Evolutionary conservation across 2,888 invertebrate species (phyloP).

Genomic region (Agapostemon virescens): DNA sequence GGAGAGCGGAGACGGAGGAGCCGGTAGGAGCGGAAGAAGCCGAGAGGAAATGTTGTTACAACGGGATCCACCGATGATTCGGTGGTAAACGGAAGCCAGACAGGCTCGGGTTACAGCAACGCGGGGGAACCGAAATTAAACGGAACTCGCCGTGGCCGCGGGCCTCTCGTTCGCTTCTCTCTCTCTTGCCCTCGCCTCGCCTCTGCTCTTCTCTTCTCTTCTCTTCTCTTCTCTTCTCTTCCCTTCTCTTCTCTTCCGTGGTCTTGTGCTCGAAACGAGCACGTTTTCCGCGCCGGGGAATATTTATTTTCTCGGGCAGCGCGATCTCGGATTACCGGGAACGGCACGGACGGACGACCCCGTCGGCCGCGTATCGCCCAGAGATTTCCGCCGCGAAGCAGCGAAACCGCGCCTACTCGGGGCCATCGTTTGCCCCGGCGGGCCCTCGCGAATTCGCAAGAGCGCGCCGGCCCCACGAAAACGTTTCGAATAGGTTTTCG

Average conservation of each 20-base stretch:
- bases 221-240: neutral
- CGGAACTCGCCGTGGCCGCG: conserved; percentile 1
- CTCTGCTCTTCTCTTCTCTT: neutral
- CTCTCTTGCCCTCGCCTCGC: neutral
- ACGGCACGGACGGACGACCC: neutral
- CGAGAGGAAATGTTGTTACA: conserved; percentile 20
- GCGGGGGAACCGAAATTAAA: conserved; percentile 15
- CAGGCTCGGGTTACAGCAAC: conserved; percentile 23
- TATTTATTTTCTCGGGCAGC: conserved; percentile 14
- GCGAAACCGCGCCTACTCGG: neutral
- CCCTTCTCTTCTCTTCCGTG: neutral
- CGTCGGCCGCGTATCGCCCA: neutral
- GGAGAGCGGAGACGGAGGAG: neutral
- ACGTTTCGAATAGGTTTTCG: no score
- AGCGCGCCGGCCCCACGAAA: no score
- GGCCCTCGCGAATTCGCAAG: no score
- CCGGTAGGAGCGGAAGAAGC: conserved; percentile 2
- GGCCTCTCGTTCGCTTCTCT: neutral
- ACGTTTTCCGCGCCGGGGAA: conserved; percentile 4
- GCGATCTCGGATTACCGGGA: neutral
- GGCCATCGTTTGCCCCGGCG: no score
- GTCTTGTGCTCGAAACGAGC: conserved; percentile 1
- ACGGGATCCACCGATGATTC: conserved; percentile 14
- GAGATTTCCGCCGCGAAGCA: neutral
- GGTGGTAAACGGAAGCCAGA: conserved; percentile 26